Evolutionary conservation across 2,113 vertebrate genomes (phyloP).

Genomic region (Alligator sinensis): DNA sequence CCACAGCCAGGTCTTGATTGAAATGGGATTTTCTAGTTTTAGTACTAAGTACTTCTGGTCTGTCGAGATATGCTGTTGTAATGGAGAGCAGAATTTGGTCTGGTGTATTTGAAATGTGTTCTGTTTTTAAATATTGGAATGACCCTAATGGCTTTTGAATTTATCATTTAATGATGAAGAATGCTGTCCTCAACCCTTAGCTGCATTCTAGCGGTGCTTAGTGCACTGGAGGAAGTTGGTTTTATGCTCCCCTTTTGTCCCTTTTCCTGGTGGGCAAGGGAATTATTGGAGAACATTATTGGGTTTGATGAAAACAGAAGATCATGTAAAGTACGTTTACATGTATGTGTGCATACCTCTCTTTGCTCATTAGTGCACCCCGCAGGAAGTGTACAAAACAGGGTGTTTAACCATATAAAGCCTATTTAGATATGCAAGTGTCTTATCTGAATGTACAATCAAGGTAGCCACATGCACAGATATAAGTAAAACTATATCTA

Average conservation of each 20-base stretch:
- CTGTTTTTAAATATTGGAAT: not conserved
- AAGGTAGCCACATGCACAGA: not conserved
- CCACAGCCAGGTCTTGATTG: not conserved
- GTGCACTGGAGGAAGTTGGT: not conserved
- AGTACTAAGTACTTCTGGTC: not conserved
- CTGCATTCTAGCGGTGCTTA: not conserved
- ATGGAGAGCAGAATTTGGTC: not conserved
- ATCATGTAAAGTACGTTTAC: not conserved
- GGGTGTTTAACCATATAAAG: not conserved
- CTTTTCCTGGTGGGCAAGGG: not conserved
- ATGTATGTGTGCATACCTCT: not conserved
- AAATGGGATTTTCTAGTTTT: not conserved
- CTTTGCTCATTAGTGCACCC: not conserved
- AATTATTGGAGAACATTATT: not conserved
- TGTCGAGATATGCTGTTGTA: not conserved
- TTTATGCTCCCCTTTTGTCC: not conserved
- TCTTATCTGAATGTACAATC: not conserved
- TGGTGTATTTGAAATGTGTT: not conserved
- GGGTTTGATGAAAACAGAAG: not conserved
- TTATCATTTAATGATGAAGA: not conserved
- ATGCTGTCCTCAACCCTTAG: not conserved
- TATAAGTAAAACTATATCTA: not conserved
- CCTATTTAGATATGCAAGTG: not conserved
- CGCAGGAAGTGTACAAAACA: not conserved
- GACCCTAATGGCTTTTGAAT: not conserved